These are phyloP conservation scores for Odocoileus hemionus DNA, from an alignment of 2,113 vertebrate genomes.

Conservation along the genomic window DNA sequence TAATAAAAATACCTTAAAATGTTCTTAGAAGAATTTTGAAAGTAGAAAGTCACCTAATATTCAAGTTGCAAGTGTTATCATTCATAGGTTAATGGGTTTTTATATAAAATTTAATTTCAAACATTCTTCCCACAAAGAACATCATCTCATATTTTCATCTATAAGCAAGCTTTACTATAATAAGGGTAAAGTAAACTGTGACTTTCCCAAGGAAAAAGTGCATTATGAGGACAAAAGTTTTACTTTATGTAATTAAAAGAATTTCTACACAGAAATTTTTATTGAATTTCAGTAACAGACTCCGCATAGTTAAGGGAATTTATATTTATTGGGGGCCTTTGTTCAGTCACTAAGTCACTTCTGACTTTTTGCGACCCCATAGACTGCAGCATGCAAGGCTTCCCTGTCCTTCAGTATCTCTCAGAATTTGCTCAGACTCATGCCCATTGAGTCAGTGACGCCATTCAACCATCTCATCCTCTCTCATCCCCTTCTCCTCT, in stretches of 20 bases:
- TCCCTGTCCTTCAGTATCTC: not conserved
- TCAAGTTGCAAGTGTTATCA: not conserved
- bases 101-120: slow-evolving; percentile 9
- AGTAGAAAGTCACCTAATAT: not conserved
- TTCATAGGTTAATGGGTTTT: not conserved
- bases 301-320: not conserved
- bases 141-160: not conserved
- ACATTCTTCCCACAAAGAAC: not conserved
- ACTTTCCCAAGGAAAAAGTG: not conserved
- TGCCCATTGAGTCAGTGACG: not conserved
- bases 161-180: not conserved
- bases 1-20: not conserved
- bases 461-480: not conserved
- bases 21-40: not conserved
- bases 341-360: not conserved
- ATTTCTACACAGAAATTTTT: not conserved
- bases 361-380: not conserved
- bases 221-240: not conserved
- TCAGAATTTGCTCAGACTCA: not conserved
- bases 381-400: not conserved
- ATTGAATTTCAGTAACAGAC: not conserved
- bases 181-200: not conserved
- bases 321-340: not conserved
- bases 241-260: not conserved
- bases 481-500: fast-evolving